These are phyloP conservation scores for Drosophila albomicans DNA, from an alignment of 1,140 invertebrate genomes.

Conservation along the genomic window DNA sequence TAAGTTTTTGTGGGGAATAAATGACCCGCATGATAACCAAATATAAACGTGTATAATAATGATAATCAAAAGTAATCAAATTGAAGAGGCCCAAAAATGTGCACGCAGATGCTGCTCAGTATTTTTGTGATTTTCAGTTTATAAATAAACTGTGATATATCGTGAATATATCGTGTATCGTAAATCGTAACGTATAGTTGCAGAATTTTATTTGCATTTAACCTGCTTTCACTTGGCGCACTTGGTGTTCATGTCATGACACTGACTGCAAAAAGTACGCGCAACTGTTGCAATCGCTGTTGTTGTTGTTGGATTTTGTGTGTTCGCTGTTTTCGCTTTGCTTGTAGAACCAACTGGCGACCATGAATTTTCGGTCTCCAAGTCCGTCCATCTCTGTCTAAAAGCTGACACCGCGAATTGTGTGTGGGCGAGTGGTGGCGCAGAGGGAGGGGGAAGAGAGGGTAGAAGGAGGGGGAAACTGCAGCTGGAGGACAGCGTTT, in stretches of 20 bases:
- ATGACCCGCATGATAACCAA: constrained; percentile 52
- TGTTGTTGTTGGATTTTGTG: neutral
- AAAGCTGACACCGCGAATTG: constrained; percentile 19
- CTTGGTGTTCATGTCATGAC: constrained; percentile 65
- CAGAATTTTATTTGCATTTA: constrained; percentile 83
- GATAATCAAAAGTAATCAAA: constrained; percentile 77
- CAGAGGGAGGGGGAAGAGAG: neutral
- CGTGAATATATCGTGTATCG: neutral
- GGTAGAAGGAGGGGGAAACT: neutral
- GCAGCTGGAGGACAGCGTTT: constrained; percentile 49
- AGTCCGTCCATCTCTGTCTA: neutral
- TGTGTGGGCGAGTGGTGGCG: constrained; percentile 4
- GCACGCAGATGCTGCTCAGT: neutral
- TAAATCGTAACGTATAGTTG: constrained; percentile 6
- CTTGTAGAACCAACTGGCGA: constrained; percentile 35
- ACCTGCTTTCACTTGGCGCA: constrained; percentile 77
- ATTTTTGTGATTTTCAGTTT: neutral
- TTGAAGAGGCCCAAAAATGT: constrained; percentile 54
- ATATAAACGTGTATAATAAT: constrained; percentile 59
- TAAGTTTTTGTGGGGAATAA: constrained; percentile 19
- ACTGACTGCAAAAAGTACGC: constrained; percentile 37
- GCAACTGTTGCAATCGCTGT: constrained; percentile 61
- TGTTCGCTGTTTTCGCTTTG: neutral
- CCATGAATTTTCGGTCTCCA: constrained; percentile 15
- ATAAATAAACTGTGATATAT: constrained; percentile 17